Conservation (phyloP, 2,113 vertebrate species). For the Monopterus albus region DNA sequence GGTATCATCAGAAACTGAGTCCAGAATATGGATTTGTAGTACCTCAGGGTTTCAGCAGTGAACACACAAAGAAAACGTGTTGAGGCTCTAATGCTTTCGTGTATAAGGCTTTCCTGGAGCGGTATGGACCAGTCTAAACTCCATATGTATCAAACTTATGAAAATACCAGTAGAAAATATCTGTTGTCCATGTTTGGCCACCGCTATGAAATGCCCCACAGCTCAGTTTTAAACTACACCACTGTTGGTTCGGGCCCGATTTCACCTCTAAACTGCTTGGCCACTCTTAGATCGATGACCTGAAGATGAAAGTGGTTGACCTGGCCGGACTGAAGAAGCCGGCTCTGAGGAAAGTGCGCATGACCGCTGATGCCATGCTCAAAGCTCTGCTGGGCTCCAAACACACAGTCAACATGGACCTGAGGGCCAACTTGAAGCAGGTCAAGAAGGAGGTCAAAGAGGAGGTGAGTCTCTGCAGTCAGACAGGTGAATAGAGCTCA, state of each 20-base stretch:
- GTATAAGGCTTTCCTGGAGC: no score
- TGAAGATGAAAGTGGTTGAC: slow-evolving; percentile 94
- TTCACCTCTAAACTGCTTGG: slow-evolving; percentile 6
- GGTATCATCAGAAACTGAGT: no score
- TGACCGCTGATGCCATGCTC: slow-evolving; percentile 96
- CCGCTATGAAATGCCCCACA: no score
- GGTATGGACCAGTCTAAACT: no score
- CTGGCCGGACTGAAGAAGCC: slow-evolving; percentile 95
- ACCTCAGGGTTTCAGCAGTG: no score
- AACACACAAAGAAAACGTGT: no score
- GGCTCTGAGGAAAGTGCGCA: slow-evolving; percentile 89
- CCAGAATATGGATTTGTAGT: no score
- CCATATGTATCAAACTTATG: no score
- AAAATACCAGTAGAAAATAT: no score
- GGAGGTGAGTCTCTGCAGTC: slow-evolving; percentile 77
- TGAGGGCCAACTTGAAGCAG: slow-evolving; percentile 95
- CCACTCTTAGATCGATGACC: slow-evolving; percentile 88
- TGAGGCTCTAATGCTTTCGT: no score
- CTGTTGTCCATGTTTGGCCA: no score
- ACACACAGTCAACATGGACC: slow-evolving; percentile 96
- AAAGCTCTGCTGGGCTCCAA: slow-evolving; percentile 95
- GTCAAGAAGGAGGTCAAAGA: slow-evolving; percentile 98
- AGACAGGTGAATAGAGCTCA: background rate
- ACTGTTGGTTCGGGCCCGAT: background rate
- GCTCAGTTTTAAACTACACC: no score